Conservation (phyloP, 2,888 invertebrate species). For the Psylliodes chrysocephalus region DNA sequence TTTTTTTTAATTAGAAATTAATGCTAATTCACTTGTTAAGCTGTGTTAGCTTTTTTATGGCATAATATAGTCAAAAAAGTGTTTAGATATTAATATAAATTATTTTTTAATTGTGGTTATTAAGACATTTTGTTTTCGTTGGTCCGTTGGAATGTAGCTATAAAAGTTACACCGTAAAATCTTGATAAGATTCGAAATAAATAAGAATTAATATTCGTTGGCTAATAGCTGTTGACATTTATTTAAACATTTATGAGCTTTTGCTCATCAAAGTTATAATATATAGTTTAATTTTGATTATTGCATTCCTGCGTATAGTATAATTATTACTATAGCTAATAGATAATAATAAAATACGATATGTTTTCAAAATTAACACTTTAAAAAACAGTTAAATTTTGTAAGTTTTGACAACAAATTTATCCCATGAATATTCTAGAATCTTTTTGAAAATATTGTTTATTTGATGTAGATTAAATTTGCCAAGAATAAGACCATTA, state of each 20-base stretch:
- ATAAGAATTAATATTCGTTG: neutral
- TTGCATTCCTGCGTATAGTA: too few relatives aligned
- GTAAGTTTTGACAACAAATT: too few relatives aligned
- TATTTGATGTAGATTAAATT: too few relatives aligned
- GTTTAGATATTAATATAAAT: slow-evolving; percentile 17
- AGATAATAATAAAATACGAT: too few relatives aligned
- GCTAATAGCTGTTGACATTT: slow-evolving; percentile 8
- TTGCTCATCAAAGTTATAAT: neutral
- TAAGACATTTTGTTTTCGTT: slow-evolving; percentile 12
- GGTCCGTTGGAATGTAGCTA: neutral
- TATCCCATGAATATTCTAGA: too few relatives aligned
- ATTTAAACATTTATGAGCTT: slow-evolving; percentile 7
- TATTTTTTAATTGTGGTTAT: slow-evolving; percentile 10
- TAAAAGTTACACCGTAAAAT: slow-evolving; percentile 8
- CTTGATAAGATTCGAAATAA: slow-evolving; percentile 8
- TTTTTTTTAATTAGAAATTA: slow-evolving; percentile 19
- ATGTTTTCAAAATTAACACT: too few relatives aligned
- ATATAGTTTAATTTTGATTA: too few relatives aligned
- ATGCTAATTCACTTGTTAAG: slow-evolving; percentile 8
- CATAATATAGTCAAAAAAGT: neutral
- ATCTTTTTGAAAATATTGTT: too few relatives aligned
- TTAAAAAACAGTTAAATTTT: too few relatives aligned
- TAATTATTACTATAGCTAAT: too few relatives aligned
- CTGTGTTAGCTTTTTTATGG: neutral
- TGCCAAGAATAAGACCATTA: too few relatives aligned